Percentiles rank a stretch among this genome's conserved stretches.
Conservation (phyloP, 2,888 invertebrate species). For the Pristionchus maxplancki region DNA sequence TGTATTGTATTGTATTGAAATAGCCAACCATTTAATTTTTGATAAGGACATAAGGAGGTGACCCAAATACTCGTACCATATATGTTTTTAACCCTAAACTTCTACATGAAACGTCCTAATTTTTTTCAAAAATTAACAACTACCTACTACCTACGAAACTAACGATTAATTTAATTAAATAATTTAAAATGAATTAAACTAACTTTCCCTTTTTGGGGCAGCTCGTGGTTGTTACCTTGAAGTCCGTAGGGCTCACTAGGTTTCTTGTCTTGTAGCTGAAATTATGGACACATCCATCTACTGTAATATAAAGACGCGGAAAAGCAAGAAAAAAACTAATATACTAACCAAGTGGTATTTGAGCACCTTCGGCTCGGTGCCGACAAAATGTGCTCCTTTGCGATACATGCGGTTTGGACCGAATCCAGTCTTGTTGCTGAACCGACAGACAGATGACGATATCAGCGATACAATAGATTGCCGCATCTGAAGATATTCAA, state of each 20-base stretch:
- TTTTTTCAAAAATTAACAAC: too few relatives aligned
- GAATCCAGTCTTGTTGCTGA: constrained; percentile 72
- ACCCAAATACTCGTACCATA: too few relatives aligned
- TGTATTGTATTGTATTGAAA: too few relatives aligned
- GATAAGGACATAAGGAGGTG: too few relatives aligned
- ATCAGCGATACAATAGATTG: constrained; percentile 30
- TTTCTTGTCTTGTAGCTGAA: constrained; percentile 75
- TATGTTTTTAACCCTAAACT: too few relatives aligned
- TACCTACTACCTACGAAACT: too few relatives aligned
- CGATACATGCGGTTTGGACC: constrained; percentile 73
- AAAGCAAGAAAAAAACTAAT: not conserved
- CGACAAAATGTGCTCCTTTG: constrained; percentile 75
- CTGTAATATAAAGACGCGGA: not conserved
- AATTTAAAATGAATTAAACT: too few relatives aligned
- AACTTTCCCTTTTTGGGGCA: constrained; percentile 72
- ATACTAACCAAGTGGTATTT: constrained; percentile 74
- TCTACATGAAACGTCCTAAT: too few relatives aligned
- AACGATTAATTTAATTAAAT: too few relatives aligned
- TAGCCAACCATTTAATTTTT: too few relatives aligned
- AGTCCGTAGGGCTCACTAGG: constrained; percentile 73
- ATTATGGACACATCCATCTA: not conserved
- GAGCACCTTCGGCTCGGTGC: constrained; percentile 74
- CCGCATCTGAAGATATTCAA: constrained; percentile 10
- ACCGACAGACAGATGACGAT: not conserved
- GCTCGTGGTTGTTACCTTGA: constrained; percentile 75